Evolutionary conservation across 2,797 vertebrate species (phyloP).

Genomic region (Varecia variegata): DNA sequence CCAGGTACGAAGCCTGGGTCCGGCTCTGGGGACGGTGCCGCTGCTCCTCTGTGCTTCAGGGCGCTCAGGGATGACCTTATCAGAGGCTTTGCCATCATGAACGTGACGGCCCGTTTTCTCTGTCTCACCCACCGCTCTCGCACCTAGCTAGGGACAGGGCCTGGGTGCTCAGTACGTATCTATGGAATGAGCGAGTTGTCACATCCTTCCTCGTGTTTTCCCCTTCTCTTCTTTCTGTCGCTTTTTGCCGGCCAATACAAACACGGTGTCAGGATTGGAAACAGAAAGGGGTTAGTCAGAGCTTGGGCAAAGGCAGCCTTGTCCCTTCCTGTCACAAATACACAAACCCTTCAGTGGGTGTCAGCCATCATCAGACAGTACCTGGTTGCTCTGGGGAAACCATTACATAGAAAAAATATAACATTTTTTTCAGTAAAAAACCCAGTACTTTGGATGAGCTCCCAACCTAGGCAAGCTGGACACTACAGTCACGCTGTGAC

Average conservation of each 20-base stretch:
- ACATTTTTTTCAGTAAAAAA: background rate
- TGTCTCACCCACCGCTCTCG: background rate
- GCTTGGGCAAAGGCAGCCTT: background rate
- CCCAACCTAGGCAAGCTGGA: background rate
- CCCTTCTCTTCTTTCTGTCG: background rate
- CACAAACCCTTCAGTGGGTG: background rate
- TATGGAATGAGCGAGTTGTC: background rate
- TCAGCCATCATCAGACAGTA: background rate
- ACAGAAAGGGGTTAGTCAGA: background rate
- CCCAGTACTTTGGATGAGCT: background rate
- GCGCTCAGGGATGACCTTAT: rapidly evolving
- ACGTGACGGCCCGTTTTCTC: background rate
- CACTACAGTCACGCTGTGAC: background rate
- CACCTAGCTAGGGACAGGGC: background rate
- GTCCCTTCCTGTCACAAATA: background rate
- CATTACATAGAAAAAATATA: background rate
- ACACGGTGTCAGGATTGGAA: background rate
- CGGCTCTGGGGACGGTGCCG: background rate
- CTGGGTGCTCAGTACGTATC: background rate
- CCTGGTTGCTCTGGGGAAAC: background rate
- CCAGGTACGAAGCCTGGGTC: background rate
- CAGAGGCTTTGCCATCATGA: background rate
- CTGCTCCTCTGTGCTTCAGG: background rate
- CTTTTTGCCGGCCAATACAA: background rate
- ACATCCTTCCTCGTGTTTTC: background rate